Evolutionary conservation across 2,113 vertebrate genomes (phyloP), one percentile per base, ranked within the genome.

Genomic region (Chaenogobius annularis): DNA sequence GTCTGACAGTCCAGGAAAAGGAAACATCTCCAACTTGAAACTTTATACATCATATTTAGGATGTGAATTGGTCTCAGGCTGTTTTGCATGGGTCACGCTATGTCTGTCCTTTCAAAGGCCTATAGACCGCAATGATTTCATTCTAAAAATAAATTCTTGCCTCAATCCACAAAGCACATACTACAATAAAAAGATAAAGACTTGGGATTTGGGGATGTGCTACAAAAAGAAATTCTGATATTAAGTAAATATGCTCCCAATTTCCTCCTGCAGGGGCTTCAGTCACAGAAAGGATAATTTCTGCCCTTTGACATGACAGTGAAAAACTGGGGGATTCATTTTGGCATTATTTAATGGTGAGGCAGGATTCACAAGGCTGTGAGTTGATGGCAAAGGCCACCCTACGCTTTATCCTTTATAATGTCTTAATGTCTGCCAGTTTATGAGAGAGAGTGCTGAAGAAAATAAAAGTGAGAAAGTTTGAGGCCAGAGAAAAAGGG

Each of bases 221-320:
- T 82, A 82, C 80, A 72, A 86, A 88, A 81, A 77, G 70, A 77
- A 56, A 77, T 74, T 73, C 73, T 87, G 78, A 88, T 83, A 86
- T 88, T 84, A 81, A 83, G 86, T 86, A 86, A 64, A 86, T 90
- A 75, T 82, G 81, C 75, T 85, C 85, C 83, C 83, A 84, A 87
- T 88, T 84, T 85, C 66, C 63, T 70, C 31, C 74, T 77, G 82
- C 77, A 82, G 83, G 70, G 75, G 90, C 89, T 91, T 89, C 87
- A 73, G 75, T 82, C 81, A 86, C 73, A 75, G 65, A 73, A 71
- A 72, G 63, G 73, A 88, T 84, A 78, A 89, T 82, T 85, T 78
- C 83, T 89, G 85, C 81, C 90, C 85, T 90, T 90, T 90, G 89
- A 90, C 88, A 90, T 73, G 81, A 82, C 88, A 86, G 89, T 88